Conservation (phyloP, 2,888 invertebrate genomes). For the Drosophila neonasuta region DNA sequence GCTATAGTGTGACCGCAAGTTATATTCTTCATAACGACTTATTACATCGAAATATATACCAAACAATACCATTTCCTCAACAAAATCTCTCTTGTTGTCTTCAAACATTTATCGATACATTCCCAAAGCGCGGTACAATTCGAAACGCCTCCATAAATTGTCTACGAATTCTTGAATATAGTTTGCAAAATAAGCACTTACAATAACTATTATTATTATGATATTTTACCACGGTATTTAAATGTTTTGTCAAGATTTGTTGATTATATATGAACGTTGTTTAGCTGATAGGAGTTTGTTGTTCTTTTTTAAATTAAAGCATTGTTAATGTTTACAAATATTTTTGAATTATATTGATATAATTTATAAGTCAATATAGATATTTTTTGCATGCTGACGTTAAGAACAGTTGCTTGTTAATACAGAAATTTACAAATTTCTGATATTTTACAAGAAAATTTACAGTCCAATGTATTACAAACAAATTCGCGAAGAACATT, state of each 20-base stretch:
- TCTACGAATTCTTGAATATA: too few relatives aligned
- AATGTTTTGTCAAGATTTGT: too few relatives aligned
- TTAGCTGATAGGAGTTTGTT: too few relatives aligned
- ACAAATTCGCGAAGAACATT: not conserved
- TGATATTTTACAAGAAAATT: not conserved
- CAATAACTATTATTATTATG: too few relatives aligned
- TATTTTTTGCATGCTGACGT: not conserved
- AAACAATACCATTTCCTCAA: not conserved
- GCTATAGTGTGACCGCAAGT: conserved; percentile 3
- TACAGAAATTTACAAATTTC: not conserved
- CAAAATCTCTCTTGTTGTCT: not conserved
- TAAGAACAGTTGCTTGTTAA: not conserved
- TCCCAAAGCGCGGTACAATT: too few relatives aligned
- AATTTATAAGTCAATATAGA: not conserved
- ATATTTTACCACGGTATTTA: too few relatives aligned
- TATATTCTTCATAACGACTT: not conserved
- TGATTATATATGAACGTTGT: too few relatives aligned
- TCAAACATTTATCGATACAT: not conserved
- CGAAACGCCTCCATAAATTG: too few relatives aligned
- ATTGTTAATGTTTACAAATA: too few relatives aligned
- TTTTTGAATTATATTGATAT: too few relatives aligned
- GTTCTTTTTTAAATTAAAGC: too few relatives aligned
- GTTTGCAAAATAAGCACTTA: too few relatives aligned
- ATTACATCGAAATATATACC: not conserved
- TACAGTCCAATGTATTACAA: not conserved